Base-by-base conservation (phyloP, 1,140 invertebrate species). In the Atopsyche davidsoni region DNA sequence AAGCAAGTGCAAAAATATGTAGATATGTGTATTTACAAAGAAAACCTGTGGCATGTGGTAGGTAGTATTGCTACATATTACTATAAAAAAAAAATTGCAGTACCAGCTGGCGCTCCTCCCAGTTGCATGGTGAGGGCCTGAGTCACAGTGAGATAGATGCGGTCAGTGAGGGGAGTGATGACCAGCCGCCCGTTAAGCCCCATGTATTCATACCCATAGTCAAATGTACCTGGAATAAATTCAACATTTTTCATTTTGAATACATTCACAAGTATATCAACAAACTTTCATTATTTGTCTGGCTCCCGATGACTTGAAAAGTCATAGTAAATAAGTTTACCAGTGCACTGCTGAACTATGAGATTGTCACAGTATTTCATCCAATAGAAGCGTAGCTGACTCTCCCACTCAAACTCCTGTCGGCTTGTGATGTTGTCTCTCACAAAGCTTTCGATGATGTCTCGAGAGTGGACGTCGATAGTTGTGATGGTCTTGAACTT, bases 201-300 rank as follows among this genome's bases (percentile, higher is more conserved):
- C 89, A 94, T 93, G 62, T 94, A 95, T 64, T 95, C 92, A 61
- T 93, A 95, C 11, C 91, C 91, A 62, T 93, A 95, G 46, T 91
- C 84, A 64, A 95, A 94, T 18, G 72, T 66, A 24, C 79, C 76
- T 78, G 59, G 14, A 64, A 59, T 31, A 34, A 38, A 48, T 10
- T 40, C 14, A 40, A 23, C 36, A 36, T 45, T 53, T 44, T n/a
- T 6, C 7, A 40, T 40, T 7, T n/a, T n/a, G n/a, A n/a, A n/a
- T n/a, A n/a, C 3, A 31, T 7, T 23, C 17, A n/a, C 16, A 4
- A 43, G 24, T 23, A 43, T 6, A 13, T 11, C 11, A 14, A 31
- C n/a, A 4, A 44, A 44, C 2, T n/a, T 7, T 28, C 25, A 28
- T 28, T 4, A 28, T n/a, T 7, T n/a, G n/a, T 7, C n/a, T 28